Percentiles rank a stretch among this genome's conserved stretches.
Conservation (phyloP, 1,140 invertebrate species). For the Drosophila ananassae region DNA sequence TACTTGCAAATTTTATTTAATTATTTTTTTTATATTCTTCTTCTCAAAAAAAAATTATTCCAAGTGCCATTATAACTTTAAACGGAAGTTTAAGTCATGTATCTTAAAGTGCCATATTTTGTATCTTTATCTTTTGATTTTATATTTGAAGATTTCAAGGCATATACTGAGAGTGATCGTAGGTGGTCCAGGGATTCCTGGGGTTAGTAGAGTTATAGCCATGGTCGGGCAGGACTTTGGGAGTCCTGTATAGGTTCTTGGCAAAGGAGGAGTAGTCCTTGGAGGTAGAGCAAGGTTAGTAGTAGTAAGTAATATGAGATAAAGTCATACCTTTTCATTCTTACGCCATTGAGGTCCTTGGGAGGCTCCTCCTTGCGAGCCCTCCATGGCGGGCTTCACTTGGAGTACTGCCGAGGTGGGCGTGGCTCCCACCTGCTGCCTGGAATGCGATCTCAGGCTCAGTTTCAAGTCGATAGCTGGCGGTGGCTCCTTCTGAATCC, state of each 20-base stretch:
- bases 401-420: constrained; percentile 41
- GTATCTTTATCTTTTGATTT: background rate
- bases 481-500: constrained; percentile 67
- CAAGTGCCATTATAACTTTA: background rate
- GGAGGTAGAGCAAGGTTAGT: background rate
- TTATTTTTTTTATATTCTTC: background rate
- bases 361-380: background rate
- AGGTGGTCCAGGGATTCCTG: constrained; percentile 49
- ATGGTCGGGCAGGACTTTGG: constrained; percentile 58
- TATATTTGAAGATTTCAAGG: constrained; percentile 39
- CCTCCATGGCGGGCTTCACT: constrained; percentile 39
- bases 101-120: background rate
- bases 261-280: constrained; percentile 64
- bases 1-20: background rate
- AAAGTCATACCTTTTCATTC: constrained; percentile 53
- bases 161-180: constrained; percentile 58
- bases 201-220: constrained; percentile 26
- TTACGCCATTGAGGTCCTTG: constrained; percentile 20
- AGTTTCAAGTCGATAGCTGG: constrained; percentile 70
- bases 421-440: background rate
- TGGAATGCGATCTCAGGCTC: constrained; percentile 51
- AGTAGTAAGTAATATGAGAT: too few relatives aligned
- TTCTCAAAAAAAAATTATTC: background rate
- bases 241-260: constrained; percentile 61
- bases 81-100: background rate